These are phyloP conservation scores for Lagodon rhomboides DNA, from an alignment of 2,797 vertebrate genomes.

Conservation along the genomic window DNA sequence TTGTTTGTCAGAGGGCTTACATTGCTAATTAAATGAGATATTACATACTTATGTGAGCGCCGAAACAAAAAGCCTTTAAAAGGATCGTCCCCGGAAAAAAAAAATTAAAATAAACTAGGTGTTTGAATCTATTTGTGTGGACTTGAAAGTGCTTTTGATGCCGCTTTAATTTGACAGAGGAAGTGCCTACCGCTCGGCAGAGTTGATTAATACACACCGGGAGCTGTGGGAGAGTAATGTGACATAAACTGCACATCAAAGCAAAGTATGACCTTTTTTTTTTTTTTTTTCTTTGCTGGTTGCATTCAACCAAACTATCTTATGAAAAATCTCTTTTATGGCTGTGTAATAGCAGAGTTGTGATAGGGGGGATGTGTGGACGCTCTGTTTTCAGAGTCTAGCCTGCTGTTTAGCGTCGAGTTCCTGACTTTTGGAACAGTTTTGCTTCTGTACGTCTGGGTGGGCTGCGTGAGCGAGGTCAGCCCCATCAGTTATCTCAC, in stretches of 20 bases:
- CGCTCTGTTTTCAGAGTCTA: constrained; percentile 15
- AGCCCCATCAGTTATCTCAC: neutral
- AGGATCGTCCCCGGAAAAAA: constrained; percentile 56
- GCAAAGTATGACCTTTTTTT: constrained; percentile 15
- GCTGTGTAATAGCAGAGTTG: constrained; percentile 18
- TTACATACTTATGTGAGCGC: constrained; percentile 81
- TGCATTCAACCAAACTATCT: constrained; percentile 32
- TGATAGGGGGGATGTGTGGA: constrained; percentile 27
- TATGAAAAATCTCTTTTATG: constrained; percentile 24
- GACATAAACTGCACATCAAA: constrained; percentile 47
- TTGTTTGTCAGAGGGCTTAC: constrained; percentile 84
- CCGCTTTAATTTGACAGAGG: constrained; percentile 52
- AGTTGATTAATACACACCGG: constrained; percentile 39
- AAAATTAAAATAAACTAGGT: neutral
- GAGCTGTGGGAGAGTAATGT: constrained; percentile 49
- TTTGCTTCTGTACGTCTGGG: constrained; percentile 13
- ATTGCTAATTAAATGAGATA: constrained; percentile 87
- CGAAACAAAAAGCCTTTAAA: constrained; percentile 80
- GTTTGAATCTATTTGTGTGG: constrained; percentile 37
- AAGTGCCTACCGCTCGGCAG: constrained; percentile 34
- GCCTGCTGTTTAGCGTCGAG: constrained; percentile 5
- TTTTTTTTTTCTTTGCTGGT: constrained; percentile 33
- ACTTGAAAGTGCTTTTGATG: constrained; percentile 53
- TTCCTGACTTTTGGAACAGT: constrained; percentile 12
- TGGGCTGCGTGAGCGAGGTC: constrained; percentile 23